A percentile compares a stretch with the other conserved stretches of the same genome.
phyloP scores from a whole-genome alignment of 2,113 vertebrate species.

The Phaethornis superciliosus region DNA sequence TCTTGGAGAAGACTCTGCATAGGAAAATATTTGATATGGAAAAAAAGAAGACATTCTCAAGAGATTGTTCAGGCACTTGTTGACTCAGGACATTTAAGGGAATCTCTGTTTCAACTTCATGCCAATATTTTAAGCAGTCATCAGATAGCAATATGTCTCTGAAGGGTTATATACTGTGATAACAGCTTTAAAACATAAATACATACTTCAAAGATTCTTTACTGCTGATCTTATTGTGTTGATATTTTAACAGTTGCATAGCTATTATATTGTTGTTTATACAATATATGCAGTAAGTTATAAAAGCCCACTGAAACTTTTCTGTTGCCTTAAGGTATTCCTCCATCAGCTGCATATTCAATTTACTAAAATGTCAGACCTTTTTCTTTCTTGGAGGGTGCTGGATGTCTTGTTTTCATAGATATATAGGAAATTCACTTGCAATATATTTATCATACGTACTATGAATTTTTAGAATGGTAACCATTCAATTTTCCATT shows the following conservation, averaged over 20 bases:
- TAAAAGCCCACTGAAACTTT: neutral
- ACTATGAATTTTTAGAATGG: neutral
- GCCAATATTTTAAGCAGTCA: neutral
- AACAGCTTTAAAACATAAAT: neutral
- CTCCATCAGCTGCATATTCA: neutral
- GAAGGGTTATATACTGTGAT: neutral
- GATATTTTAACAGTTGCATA: neutral
- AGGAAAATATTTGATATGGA: conserved; percentile 5
- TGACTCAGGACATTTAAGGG: conserved; percentile 17
- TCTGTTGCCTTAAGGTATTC: neutral
- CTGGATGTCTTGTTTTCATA: neutral
- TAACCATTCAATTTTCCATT: neutral
- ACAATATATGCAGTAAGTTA: neutral
- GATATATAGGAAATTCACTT: neutral
- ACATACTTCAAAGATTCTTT: neutral
- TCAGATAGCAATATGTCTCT: neutral
- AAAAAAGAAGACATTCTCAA: neutral
- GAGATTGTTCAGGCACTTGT: neutral
- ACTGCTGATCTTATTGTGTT: neutral
- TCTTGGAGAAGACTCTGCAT: neutral
- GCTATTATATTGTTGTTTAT: neutral
- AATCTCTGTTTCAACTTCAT: conserved; percentile 5
- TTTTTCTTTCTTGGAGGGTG: neutral
- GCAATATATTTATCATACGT: neutral
- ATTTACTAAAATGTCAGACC: neutral